phyloP scores from a whole-genome alignment of 1,140 invertebrate genomes.

The Penaeus japonicus region DNA sequence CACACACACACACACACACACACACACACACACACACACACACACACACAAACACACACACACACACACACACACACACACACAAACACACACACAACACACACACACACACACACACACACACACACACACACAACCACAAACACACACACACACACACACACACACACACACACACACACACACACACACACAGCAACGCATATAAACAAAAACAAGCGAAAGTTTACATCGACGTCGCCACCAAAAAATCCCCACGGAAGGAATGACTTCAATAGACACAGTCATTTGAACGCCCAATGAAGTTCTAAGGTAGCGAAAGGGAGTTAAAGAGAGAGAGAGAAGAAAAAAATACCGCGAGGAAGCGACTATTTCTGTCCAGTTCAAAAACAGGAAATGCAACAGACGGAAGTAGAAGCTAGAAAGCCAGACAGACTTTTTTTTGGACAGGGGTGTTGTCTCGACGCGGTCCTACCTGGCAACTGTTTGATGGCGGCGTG shows the following conservation, averaged over 20 bases:
- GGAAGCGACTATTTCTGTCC: too few relatives aligned
- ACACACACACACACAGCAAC: not conserved
- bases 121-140: not conserved
- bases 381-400: too few relatives aligned
- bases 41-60: too few relatives aligned
- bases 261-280: not conserved
- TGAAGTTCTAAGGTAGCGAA: not conserved
- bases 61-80: too few relatives aligned
- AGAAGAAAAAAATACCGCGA: not conserved
- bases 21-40: too few relatives aligned
- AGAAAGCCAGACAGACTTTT: too few relatives aligned
- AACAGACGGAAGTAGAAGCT: too few relatives aligned
- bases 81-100: not conserved
- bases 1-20: too few relatives aligned
- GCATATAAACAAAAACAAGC: not conserved
- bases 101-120: not conserved
- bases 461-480: not conserved
- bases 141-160: not conserved
- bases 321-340: not conserved
- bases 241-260: not conserved
- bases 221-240: not conserved
- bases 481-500: not conserved
- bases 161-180: not conserved
- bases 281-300: not conserved
- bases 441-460: too few relatives aligned